These are phyloP conservation scores for Potamilus streckersoni DNA, from an alignment of 1,140 invertebrate species.

Conservation along the genomic window DNA sequence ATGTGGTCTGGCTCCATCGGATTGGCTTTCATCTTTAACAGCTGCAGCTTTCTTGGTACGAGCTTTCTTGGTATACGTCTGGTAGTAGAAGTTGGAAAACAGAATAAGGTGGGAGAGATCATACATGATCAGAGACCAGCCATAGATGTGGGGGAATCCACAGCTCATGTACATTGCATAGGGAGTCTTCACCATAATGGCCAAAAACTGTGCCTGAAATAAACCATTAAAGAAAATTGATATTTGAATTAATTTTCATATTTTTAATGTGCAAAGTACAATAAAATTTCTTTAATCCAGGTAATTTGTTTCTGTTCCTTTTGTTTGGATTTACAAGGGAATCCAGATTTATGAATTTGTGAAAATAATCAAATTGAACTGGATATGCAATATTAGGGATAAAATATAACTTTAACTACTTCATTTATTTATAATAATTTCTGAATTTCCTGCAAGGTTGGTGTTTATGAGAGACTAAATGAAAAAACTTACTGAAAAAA, in stretches of 20 bases:
- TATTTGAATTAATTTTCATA: neutral
- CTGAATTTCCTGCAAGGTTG: no score
- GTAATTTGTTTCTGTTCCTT: no score
- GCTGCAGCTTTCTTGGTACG: slow-evolving; percentile 15
- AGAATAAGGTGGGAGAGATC: slow-evolving; percentile 63
- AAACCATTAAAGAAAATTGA: neutral
- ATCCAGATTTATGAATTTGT: no score
- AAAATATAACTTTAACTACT: no score
- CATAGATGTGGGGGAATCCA: slow-evolving; percentile 65
- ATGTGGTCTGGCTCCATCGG: slow-evolving; percentile 2
- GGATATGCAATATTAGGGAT: no score
- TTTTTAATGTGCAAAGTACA: no score
- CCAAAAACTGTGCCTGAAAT: slow-evolving; percentile 50
- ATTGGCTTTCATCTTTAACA: slow-evolving; percentile 11
- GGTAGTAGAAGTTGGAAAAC: slow-evolving; percentile 49
- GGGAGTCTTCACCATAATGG: slow-evolving; percentile 36
- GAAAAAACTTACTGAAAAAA: no score
- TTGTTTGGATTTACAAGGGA: no score
- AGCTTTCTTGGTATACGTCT: slow-evolving; percentile 46
- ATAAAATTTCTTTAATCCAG: no score
- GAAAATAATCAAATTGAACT: no score
- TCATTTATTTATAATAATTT: no score
- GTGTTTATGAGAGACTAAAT: no score
- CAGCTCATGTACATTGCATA: slow-evolving; percentile 57
- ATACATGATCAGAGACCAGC: slow-evolving; percentile 62